phyloP scores from a whole-genome alignment of 2,113 vertebrate species.

The Leuciscus idus region DNA sequence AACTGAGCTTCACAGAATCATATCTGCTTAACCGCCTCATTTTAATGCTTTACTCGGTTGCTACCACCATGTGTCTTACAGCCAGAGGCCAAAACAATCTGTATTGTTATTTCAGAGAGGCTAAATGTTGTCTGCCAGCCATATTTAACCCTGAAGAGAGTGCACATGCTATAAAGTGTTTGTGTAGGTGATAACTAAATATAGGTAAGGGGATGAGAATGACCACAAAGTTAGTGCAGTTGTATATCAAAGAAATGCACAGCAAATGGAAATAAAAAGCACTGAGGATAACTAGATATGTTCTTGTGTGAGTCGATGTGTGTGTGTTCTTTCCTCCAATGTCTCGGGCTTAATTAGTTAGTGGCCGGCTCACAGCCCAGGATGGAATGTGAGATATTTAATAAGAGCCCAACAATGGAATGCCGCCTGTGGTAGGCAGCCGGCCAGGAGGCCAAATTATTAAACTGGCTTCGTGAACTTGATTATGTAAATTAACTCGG shows the following conservation, averaged over 20 bases:
- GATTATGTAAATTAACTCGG: slow-evolving; percentile 34
- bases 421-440: slow-evolving; percentile 7
- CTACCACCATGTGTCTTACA: slow-evolving; percentile 2
- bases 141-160: slow-evolving; percentile 17
- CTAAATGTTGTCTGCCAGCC: slow-evolving; percentile 26
- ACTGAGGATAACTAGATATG: not conserved
- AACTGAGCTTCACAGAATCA: not conserved
- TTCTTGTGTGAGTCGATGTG: not conserved
- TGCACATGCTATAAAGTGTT: not conserved
- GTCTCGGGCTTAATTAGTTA: slow-evolving; percentile 37
- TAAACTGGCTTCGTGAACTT: slow-evolving; percentile 39
- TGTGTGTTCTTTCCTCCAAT: not conserved
- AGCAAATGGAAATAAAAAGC: not conserved
- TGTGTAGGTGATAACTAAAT: not conserved
- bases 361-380: not conserved
- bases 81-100: slow-evolving; percentile 39
- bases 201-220: not conserved
- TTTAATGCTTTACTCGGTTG: not conserved
- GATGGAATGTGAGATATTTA: slow-evolving; percentile 37
- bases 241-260: not conserved
- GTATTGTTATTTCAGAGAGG: slow-evolving; percentile 25
- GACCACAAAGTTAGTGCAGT: not conserved
- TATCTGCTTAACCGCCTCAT: not conserved
- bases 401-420: slow-evolving; percentile 46
- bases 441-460: slow-evolving; percentile 42